These are phyloP conservation scores for Leucania comma DNA, from an alignment of 2,888 invertebrate genomes.

Conservation along the genomic window DNA sequence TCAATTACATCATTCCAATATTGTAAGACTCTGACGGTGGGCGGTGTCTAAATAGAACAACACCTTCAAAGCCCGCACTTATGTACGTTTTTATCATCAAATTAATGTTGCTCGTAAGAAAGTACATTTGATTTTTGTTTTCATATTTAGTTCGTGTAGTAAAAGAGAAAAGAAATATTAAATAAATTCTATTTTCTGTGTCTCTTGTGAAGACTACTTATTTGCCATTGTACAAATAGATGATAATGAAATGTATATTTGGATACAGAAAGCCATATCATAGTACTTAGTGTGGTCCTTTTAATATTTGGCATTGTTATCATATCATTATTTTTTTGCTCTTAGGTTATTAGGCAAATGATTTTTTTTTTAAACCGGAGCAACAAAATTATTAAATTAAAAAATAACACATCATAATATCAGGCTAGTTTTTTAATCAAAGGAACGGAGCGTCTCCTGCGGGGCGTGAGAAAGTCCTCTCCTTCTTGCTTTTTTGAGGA, in stretches of 20 bases:
- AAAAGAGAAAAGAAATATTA: not conserved
- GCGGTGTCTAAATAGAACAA: slow-evolving; percentile 87
- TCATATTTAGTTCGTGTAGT: not conserved
- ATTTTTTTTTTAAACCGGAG: no score
- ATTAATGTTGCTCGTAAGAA: slow-evolving; percentile 8
- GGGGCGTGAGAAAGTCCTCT: no score
- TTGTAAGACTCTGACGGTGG: slow-evolving; percentile 74
- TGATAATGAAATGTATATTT: not conserved
- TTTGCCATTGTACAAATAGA: not conserved
- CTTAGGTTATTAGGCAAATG: not conserved
- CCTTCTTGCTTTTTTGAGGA: no score
- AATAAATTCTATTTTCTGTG: not conserved
- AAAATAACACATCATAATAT: no score
- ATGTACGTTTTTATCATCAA: slow-evolving; percentile 57
- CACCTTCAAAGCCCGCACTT: slow-evolving; percentile 79
- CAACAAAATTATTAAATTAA: no score
- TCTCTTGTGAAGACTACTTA: not conserved
- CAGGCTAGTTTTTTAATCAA: no score
- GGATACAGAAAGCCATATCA: not conserved
- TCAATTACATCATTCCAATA: slow-evolving; percentile 48
- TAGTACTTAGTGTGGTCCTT: not conserved
- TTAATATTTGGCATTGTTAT: not conserved
- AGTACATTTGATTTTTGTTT: not conserved
- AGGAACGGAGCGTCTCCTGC: no score
- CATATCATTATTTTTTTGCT: not conserved